A percentile compares a stretch with the other conserved stretches of the same genome.
Evolutionary conservation across 2,797 vertebrate genomes (phyloP).

Genomic region (Smutsia temminckii): DNA sequence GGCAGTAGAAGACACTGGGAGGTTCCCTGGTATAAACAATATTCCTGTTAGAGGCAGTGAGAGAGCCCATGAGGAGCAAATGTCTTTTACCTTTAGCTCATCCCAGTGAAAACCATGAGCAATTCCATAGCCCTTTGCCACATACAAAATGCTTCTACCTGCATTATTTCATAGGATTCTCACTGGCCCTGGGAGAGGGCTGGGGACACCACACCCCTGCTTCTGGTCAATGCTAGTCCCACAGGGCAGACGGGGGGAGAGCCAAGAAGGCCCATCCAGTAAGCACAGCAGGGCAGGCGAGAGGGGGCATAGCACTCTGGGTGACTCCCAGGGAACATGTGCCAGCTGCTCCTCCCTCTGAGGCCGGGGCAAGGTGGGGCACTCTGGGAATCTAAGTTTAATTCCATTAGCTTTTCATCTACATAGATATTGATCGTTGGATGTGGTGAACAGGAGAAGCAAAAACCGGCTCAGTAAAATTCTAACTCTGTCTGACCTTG

Average conservation of each 20-base stretch:
- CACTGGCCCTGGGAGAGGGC: neutral
- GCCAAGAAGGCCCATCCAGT: neutral
- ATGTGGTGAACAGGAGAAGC: constrained; percentile 12
- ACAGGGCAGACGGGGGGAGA: neutral
- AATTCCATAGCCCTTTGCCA: neutral
- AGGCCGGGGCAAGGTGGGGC: neutral
- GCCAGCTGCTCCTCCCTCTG: constrained; percentile 31
- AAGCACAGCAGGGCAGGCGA: neutral
- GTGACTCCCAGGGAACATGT: constrained; percentile 12
- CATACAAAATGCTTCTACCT: neutral
- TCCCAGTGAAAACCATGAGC: neutral
- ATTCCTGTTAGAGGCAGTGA: neutral
- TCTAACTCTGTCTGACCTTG: constrained; percentile 56
- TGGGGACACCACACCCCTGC: neutral
- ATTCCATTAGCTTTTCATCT: constrained; percentile 52
- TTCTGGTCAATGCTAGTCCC: neutral
- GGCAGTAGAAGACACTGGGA: neutral
- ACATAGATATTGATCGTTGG: constrained; percentile 67
- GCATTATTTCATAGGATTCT: neutral
- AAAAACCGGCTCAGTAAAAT: constrained; percentile 18
- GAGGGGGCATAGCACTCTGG: neutral
- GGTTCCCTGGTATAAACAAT: neutral
- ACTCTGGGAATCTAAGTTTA: constrained; percentile 65
- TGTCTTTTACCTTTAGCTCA: neutral
- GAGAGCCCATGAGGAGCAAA: neutral